Evolutionary conservation across 2,797 vertebrate species (phyloP), one percentile per base, ranked within the genome.

Genomic region (Synaphobranchus kaupii): DNA sequence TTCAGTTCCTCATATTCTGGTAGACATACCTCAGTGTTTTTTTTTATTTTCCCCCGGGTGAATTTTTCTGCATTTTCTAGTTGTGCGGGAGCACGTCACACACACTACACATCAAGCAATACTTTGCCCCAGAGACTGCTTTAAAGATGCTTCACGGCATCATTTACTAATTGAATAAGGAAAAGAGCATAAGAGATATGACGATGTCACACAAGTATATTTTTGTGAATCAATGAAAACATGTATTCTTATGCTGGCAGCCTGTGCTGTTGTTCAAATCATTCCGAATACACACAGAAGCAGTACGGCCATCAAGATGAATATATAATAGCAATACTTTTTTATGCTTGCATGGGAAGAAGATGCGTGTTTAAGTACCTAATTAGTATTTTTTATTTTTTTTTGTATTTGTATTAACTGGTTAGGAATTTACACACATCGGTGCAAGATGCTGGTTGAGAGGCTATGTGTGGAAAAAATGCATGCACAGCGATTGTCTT

Each of bases 1-100:
- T 50, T 81, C 78, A 81, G 47, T 81, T 81, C 47, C 78, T 81
- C 22, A 22, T 13, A 71, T 48, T 85, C 48, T 68, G 34, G 73
- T 39, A 78, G 39, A 22, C 39, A 78, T 78, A 78, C 73, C 39
- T 47, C 39, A 44, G 1, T 22, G 34, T 22, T 44, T 44, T 44
- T 78, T 44, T 73, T 20, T 6, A 1, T 58, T 20, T 58, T 58
- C 12, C 34, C 39, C 39, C 5, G 17, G 39, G 50, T n/a, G 15
- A 63, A 60, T 66, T 47, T 39, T 58, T 58, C 83, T 34, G n/a
- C 52, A 34, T 84, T 31, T 60, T 58, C 34, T 50, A 48, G 34
- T 25, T 31, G 34, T 44, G 12, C 47, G 56, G 28, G 22, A 60
- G 58, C 58, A 58, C 56, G 25, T 84, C 20, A 63, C 9, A 25